phyloP scores from a whole-genome alignment of 2,113 vertebrate species.

The Aspiorhynchus laticeps region DNA sequence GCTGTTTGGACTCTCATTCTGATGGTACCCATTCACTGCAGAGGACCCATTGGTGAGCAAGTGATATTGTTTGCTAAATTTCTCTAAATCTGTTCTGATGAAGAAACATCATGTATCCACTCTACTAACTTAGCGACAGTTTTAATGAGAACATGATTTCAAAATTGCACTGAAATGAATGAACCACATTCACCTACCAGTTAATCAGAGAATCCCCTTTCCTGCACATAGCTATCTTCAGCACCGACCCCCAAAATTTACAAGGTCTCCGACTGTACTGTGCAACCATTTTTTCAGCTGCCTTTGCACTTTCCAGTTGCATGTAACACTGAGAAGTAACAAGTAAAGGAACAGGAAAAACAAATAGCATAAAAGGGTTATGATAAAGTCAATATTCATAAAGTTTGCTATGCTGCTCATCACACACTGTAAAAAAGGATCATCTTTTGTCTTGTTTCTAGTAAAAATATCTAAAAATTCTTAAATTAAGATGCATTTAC shows the following conservation, averaged over 20 bases:
- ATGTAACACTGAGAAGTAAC: slow-evolving; percentile 57
- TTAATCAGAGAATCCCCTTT: slow-evolving; percentile 60
- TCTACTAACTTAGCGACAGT: not conserved
- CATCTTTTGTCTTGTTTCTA: too few relatives aligned
- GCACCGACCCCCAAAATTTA: slow-evolving; percentile 51
- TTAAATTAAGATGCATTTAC: too few relatives aligned
- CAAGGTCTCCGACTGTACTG: slow-evolving; percentile 34
- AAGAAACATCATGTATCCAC: not conserved
- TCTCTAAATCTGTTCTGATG: too few relatives aligned
- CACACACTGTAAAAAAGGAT: not conserved
- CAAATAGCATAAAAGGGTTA: not conserved
- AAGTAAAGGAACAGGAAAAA: not conserved
- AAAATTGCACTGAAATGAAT: not conserved
- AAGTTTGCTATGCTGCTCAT: not conserved
- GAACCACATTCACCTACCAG: slow-evolving; percentile 44
- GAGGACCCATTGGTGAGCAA: too few relatives aligned
- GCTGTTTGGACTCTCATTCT: too few relatives aligned
- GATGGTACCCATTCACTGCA: too few relatives aligned
- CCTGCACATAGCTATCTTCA: slow-evolving; percentile 56
- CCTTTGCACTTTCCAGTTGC: slow-evolving; percentile 52
- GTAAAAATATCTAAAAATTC: too few relatives aligned
- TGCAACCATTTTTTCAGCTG: slow-evolving; percentile 55
- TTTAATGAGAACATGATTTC: not conserved
- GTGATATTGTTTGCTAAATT: too few relatives aligned
- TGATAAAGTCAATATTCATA: not conserved